These are phyloP conservation scores for Amblyjoppa fuscipennis DNA, from an alignment of 2,888 invertebrate genomes.

Conservation along the genomic window DNA sequence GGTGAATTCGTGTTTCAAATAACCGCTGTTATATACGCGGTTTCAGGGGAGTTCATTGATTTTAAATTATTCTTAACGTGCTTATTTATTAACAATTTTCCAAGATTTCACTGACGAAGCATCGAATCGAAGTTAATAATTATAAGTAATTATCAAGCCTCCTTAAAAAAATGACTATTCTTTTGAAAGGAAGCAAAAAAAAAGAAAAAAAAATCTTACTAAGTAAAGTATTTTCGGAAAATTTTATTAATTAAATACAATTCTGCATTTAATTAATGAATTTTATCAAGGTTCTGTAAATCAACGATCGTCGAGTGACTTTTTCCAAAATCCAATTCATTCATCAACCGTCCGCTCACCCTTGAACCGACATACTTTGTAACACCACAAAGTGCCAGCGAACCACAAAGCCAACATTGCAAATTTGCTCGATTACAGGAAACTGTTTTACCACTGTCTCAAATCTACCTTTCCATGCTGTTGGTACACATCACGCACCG, in stretches of 20 bases:
- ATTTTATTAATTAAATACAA: not conserved
- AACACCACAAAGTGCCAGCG: slow-evolving; percentile 9
- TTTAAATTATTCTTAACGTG: not conserved
- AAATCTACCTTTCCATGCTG: slow-evolving; percentile 27
- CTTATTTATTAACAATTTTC: not conserved
- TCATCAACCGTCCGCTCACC: not conserved
- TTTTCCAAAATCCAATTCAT: not conserved
- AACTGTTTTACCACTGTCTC: slow-evolving; percentile 54
- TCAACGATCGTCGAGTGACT: not conserved
- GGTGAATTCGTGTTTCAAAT: not conserved
- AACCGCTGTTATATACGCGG: not conserved
- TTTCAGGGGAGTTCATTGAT: not conserved
- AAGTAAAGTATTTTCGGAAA: not conserved
- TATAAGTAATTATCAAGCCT: too few species aligned
- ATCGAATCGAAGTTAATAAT: not conserved
- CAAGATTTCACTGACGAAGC: not conserved
- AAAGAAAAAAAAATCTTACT: not conserved
- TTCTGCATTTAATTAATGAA: not conserved
- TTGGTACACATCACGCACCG: not conserved
- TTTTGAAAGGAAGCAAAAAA: not conserved
- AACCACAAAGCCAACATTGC: slow-evolving; percentile 3
- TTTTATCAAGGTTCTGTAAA: not conserved
- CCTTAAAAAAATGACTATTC: not conserved
- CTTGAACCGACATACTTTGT: not conserved
- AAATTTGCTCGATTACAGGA: slow-evolving; percentile 47